These are phyloP conservation scores for Scaptomyza caliginosa DNA, from an alignment of 2,888 invertebrate genomes.

Conservation along the genomic window DNA sequence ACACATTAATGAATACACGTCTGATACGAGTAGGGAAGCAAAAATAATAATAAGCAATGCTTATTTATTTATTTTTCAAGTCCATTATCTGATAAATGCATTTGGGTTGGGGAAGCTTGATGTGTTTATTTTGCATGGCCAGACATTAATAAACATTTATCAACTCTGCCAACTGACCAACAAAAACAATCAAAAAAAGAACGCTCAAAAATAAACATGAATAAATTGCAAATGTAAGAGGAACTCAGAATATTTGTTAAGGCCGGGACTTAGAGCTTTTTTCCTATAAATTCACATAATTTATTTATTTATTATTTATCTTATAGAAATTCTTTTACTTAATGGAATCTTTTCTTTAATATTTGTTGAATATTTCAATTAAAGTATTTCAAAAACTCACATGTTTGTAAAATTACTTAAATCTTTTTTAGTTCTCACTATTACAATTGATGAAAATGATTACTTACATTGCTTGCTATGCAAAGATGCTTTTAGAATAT, in stretches of 20 bases:
- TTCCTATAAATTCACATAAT: background rate
- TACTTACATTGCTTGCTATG: background rate
- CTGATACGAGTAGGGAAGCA: constrained; percentile 17
- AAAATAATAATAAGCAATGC: constrained; percentile 37
- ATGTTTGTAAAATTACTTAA: too few species aligned
- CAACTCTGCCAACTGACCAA: constrained; percentile 11
- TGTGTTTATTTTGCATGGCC: constrained; percentile 37
- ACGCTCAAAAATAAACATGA: background rate
- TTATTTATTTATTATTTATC: too few species aligned
- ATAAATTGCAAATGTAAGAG: constrained; percentile 3
- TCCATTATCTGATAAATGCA: constrained; percentile 46
- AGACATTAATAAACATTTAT: constrained; percentile 35
- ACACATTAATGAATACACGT: background rate
- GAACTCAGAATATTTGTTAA: constrained; percentile 3
- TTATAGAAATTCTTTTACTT: too few species aligned
- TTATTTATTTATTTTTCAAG: constrained; percentile 12
- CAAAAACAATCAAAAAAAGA: background rate
- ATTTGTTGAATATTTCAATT: too few species aligned
- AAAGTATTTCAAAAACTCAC: too few species aligned
- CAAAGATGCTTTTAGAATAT: background rate
- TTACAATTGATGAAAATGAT: background rate
- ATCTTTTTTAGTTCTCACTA: background rate
- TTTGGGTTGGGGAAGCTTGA: background rate
- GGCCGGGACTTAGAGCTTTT: background rate
- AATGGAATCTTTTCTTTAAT: too few species aligned